Percentiles rank a stretch among this genome's conserved stretches.
Conservation (phyloP, 2,113 vertebrate species). For the Notiomystis cincta region DNA sequence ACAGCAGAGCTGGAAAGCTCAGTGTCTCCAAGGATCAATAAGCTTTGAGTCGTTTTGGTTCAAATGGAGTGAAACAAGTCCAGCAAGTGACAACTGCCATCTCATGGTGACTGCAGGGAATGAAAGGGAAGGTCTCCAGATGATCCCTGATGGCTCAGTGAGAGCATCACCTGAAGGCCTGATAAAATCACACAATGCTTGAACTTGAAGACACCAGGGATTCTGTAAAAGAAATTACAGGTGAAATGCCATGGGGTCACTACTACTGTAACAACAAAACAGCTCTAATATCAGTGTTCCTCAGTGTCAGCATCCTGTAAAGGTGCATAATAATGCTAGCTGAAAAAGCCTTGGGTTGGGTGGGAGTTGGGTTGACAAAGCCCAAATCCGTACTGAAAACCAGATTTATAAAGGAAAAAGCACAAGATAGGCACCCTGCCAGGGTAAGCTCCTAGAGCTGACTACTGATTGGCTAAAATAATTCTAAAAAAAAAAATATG, state of each 20-base stretch:
- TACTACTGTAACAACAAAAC: not conserved
- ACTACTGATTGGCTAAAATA: not conserved
- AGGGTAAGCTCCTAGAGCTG: not conserved
- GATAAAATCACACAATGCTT: not conserved
- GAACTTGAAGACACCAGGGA: not conserved
- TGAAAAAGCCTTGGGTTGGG: not conserved
- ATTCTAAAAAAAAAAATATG: not conserved
- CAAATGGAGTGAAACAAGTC: not conserved
- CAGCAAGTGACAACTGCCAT: constrained; percentile 42
- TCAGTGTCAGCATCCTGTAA: not conserved
- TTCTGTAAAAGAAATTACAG: not conserved
- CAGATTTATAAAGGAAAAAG: not conserved
- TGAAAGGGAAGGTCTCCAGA: not conserved
- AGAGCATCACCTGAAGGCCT: not conserved
- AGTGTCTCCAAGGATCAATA: not conserved
- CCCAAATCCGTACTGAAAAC: not conserved
- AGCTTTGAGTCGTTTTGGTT: not conserved
- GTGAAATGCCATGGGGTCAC: not conserved
- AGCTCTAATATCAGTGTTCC: not conserved
- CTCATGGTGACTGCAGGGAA: not conserved
- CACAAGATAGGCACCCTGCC: not conserved
- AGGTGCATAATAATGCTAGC: not conserved
- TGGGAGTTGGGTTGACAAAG: not conserved
- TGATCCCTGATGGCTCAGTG: not conserved
- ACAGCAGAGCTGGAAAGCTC: not conserved